These are phyloP conservation scores for Gambusia affinis DNA, from an alignment of 2,113 vertebrate species.

Conservation along the genomic window DNA sequence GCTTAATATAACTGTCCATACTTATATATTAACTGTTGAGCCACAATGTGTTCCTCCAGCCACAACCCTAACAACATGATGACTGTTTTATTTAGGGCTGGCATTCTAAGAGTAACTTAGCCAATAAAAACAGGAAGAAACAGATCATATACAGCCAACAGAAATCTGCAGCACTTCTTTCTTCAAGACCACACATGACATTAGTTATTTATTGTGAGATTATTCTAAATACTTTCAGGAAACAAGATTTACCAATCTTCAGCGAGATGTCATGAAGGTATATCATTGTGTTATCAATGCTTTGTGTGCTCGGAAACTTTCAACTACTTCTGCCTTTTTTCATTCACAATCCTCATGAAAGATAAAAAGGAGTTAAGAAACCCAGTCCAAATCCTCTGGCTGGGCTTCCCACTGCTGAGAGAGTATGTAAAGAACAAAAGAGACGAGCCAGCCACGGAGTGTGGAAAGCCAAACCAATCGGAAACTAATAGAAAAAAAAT, in stretches of 20 bases:
- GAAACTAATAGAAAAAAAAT: slow-evolving; percentile 18
- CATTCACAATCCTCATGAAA: slow-evolving; percentile 13
- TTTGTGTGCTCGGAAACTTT: slow-evolving; percentile 1
- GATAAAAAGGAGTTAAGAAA: slow-evolving; percentile 17
- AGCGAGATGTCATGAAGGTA: background rate
- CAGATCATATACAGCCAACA: background rate
- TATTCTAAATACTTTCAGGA: background rate
- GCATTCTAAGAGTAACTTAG: slow-evolving; percentile 4
- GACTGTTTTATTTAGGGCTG: slow-evolving; percentile 29
- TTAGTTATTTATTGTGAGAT: background rate
- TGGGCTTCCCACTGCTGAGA: slow-evolving; percentile 6
- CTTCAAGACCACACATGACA: slow-evolving; percentile 12
- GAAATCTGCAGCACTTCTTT: background rate
- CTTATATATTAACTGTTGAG: slow-evolving; percentile 28
- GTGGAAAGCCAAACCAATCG: slow-evolving; percentile 24
- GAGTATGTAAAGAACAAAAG: slow-evolving; percentile 13
- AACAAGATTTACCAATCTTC: background rate
- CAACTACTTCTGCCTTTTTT: background rate
- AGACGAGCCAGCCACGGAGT: background rate
- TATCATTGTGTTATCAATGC: slow-evolving; percentile 5
- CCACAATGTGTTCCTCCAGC: slow-evolving; percentile 22
- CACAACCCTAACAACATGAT: slow-evolving; percentile 18
- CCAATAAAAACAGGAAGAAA: slow-evolving; percentile 11
- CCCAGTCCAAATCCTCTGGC: slow-evolving; percentile 31
- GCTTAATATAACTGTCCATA: slow-evolving; percentile 30